phyloP scores from a whole-genome alignment of 1,140 invertebrate genomes.

The Stegodyphus mimosarum region DNA sequence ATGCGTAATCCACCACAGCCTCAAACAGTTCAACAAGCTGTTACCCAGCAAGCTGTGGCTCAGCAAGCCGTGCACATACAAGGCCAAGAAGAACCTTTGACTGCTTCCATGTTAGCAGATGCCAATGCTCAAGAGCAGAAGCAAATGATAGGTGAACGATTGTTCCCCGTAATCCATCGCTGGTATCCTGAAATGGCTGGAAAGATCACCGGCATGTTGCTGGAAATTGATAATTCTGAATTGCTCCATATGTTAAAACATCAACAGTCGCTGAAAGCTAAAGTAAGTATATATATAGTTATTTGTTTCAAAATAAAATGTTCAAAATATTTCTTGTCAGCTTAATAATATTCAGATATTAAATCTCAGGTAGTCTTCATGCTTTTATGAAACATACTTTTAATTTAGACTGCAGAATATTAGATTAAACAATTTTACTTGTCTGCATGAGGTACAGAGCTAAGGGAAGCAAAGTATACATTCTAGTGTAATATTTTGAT shows the following conservation, averaged over 20 bases:
- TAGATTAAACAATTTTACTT: no score
- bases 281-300: slow-evolving; percentile 74
- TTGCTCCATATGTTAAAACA: slow-evolving; percentile 98
- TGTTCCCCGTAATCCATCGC: slow-evolving; percentile 94
- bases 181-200: slow-evolving; percentile 95
- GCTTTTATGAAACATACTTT: no score
- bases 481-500: no score
- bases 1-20: slow-evolving; percentile 70
- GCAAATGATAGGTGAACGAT: slow-evolving; percentile 97
- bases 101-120: slow-evolving; percentile 93
- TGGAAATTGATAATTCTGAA: slow-evolving; percentile 99
- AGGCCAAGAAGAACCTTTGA: slow-evolving; percentile 95
- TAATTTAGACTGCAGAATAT: no score
- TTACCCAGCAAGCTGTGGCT: slow-evolving; percentile 70
- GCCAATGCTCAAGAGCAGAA: slow-evolving; percentile 96
- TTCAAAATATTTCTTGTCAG: no score
- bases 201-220: slow-evolving; percentile 99
- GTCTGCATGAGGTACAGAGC: no score
- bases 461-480: no score
- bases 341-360: slow-evolving; percentile 4
- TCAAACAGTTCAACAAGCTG: slow-evolving; percentile 75
- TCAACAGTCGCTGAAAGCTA: slow-evolving; percentile 92
- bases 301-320: no score
- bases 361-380: no score
- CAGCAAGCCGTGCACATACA: slow-evolving; percentile 76